Base-by-base conservation (phyloP, 2,888 invertebrate species). In the Iselma pallidipennis region DNA sequence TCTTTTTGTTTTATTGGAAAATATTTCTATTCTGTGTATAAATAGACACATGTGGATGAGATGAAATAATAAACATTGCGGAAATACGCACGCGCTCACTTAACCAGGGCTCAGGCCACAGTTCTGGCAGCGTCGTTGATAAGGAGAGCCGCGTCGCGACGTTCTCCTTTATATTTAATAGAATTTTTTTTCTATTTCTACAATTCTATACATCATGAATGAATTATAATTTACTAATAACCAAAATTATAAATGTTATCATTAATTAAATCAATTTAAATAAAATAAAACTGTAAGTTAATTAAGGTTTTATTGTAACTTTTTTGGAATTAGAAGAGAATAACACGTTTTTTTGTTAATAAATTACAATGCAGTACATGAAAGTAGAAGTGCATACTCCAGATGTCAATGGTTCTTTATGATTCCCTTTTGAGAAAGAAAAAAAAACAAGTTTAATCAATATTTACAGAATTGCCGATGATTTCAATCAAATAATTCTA, bases 11-110 rank as follows among this genome's bases (percentile, higher is more conserved):
- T 14, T n/a, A n/a, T 14, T 19, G 16, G 21, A 50, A 50, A 33
- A 50, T 50, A 29, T n/a, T 21, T 55, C 10, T 48, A 9, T 31
- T 10, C 14, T 26, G 12, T 54, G 48, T 55, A 49, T 49, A 21
- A 12, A 37, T 9, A 26, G 29, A 42, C 28, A 62, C 64, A 66
- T 66, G 66, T 58, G 33, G 61, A 67, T 65, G 69, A 66, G 69
- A 71, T 74, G 68, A 76, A 76, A 76, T 76, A 75, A 77, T 76
- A 78, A 77, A 78, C 74, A 75, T 74, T 75, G 76, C 75, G 72
- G 75, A 70, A 76, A 70, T 63, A 73, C 77, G 78, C 78, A 69
- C 69, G 77, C 77, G 78, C 72, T 67, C 69, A 66, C 65, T 67
- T 70, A 73, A 72, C 76, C 78, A 76, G 75, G 78, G 77, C 71